Percentiles rank a stretch among this genome's conserved stretches.
Conservation (phyloP, 2,888 invertebrate genomes). For the Ichneumoninae sp. region DNA sequence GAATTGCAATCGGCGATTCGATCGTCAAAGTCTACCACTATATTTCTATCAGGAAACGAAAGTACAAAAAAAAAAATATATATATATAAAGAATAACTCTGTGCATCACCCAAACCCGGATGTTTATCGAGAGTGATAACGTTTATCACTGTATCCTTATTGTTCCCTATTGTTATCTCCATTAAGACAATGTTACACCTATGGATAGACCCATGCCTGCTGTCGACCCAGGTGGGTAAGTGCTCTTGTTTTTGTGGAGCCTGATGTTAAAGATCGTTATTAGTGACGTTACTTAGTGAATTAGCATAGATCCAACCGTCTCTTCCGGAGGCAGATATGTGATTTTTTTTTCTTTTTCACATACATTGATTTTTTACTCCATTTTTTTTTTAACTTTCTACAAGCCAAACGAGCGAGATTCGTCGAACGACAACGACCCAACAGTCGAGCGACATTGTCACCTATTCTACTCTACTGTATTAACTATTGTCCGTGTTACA, state of each 20-base stretch:
- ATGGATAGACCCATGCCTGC: constrained; percentile 81
- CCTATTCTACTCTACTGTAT: constrained; percentile 14
- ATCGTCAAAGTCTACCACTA: background rate
- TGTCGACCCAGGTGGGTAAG: constrained; percentile 82
- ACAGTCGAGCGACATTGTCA: constrained; percentile 5
- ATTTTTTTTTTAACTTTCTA: background rate
- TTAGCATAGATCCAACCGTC: constrained; percentile 58
- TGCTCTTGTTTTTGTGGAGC: constrained; percentile 74
- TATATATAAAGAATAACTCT: background rate
- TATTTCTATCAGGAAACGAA: background rate
- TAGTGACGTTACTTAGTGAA: constrained; percentile 56
- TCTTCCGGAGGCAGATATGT: constrained; percentile 6
- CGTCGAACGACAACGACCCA: constrained; percentile 29
- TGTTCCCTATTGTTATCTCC: constrained; percentile 3
- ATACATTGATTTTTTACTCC: background rate
- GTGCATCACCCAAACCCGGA: background rate
- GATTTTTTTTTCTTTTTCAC: background rate
- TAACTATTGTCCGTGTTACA: constrained; percentile 24
- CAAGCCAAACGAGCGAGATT: constrained; percentile 30
- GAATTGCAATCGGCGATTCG: constrained; percentile 2
- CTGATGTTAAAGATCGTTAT: constrained; percentile 65
- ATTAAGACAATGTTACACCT: constrained; percentile 65
- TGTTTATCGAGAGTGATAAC: background rate
- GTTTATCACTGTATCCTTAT: background rate
- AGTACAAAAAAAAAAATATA: background rate